Evolutionary conservation across 2,113 vertebrate species (phyloP).

Genomic region (Sebastes schlegelii): DNA sequence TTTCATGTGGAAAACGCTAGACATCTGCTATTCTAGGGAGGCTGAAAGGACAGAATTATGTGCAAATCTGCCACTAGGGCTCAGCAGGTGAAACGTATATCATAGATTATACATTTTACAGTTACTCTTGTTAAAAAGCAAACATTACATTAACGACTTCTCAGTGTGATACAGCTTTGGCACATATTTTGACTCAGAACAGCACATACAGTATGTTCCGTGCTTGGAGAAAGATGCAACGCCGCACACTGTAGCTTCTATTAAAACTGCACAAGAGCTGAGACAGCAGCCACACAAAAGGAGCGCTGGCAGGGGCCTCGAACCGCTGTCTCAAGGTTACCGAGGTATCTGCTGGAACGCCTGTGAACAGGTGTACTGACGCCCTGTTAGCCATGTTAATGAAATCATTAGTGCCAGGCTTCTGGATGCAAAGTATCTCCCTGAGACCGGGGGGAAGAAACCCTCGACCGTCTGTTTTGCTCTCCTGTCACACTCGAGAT

Average conservation of each 20-base stretch:
- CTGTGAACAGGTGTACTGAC: conserved; percentile 80
- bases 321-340: conserved; percentile 81
- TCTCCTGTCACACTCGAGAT: conserved; percentile 74
- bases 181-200: conserved; percentile 8
- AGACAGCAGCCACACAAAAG: conserved; percentile 54
- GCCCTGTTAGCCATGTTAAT: conserved; percentile 82
- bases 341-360: conserved; percentile 70
- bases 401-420: conserved; percentile 83
- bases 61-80: conserved; percentile 4
- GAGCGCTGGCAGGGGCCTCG: conserved; percentile 60
- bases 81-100: neutral
- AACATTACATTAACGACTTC: neutral
- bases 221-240: conserved; percentile 8
- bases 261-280: conserved; percentile 42
- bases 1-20: conserved; percentile 42
- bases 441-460: conserved; percentile 62
- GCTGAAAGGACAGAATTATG: conserved; percentile 10
- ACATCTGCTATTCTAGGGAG: conserved; percentile 4
- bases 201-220: conserved; percentile 14
- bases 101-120: neutral
- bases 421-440: conserved; percentile 71
- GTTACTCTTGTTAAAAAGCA: conserved; percentile 10
- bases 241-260: conserved; percentile 24
- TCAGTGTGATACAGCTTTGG: conserved; percentile 21
- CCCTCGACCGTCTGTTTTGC: conserved; percentile 77